Conservation (phyloP, 2,888 invertebrate species). For the Leucophenga maculata region DNA sequence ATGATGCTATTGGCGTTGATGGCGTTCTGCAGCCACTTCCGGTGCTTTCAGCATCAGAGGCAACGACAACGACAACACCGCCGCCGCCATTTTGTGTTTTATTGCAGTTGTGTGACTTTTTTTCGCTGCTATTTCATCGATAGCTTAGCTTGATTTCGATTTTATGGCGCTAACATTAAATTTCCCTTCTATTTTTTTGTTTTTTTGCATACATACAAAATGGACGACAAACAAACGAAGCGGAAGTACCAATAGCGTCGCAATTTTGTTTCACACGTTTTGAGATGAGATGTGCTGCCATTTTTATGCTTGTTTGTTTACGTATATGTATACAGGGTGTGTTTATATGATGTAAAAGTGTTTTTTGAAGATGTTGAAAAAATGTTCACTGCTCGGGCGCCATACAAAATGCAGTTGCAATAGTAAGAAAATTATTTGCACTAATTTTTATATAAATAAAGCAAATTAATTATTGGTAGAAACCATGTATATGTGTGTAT, state of each 20-base stretch:
- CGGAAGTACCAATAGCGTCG: neutral
- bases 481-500: no score
- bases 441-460: no score
- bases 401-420: no score
- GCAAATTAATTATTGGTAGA: no score
- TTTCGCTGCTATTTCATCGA: constrained; percentile 35
- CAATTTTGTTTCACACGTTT: constrained; percentile 13
- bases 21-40: constrained; percentile 1
- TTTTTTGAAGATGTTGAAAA: no score
- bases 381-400: no score
- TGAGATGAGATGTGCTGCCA: neutral
- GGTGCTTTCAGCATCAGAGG: neutral
- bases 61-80: neutral
- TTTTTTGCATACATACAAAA: no score
- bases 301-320: constrained; percentile 11
- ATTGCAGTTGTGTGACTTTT: neutral
- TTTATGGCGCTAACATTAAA: constrained; percentile 61
- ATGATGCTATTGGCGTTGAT: neutral
- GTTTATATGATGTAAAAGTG: no score
- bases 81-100: constrained; percentile 3
- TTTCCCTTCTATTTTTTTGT: constrained; percentile 36
- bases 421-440: no score
- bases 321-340: constrained; percentile 19
- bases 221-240: neutral
- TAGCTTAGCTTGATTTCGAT: constrained; percentile 47